Evolutionary conservation across 2,797 vertebrate species (phyloP).

Genomic region (Micromesistius poutassou): DNA sequence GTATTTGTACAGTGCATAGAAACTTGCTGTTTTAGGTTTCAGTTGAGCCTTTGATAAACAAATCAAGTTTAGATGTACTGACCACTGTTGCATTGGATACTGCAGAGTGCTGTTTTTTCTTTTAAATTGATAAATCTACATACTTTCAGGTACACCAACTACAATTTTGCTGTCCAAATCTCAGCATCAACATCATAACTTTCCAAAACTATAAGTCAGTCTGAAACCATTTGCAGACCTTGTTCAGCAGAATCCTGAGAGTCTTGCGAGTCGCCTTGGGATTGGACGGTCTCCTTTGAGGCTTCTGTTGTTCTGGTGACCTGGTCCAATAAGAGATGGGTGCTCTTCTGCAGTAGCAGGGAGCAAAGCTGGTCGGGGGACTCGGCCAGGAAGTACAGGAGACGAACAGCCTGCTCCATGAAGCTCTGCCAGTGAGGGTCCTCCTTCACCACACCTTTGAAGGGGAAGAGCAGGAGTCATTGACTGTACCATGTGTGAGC

Average conservation of each 20-base stretch:
- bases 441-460: conserved; percentile 69
- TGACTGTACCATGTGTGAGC: background rate
- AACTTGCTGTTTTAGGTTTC: background rate
- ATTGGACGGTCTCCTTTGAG: conserved; percentile 53
- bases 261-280: conserved; percentile 60
- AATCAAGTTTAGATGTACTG: background rate
- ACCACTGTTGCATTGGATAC: background rate
- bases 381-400: conserved; percentile 90
- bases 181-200: background rate
- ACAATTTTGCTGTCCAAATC: background rate
- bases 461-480: background rate
- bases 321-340: conserved; percentile 79
- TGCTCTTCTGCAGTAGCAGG: conserved; percentile 78
- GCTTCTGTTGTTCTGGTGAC: conserved; percentile 60
- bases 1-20: background rate
- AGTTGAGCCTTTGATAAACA: background rate
- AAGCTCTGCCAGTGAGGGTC: conserved; percentile 88
- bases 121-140: background rate
- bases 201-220: background rate
- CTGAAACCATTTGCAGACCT: conserved; percentile 22
- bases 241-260: conserved; percentile 61
- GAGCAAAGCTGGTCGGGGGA: conserved; percentile 87
- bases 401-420: conserved; percentile 82
- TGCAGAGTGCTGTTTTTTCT: background rate
- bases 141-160: background rate